phyloP scores from a whole-genome alignment of 1,140 invertebrate species.

The Brachionus manjavacas region DNA sequence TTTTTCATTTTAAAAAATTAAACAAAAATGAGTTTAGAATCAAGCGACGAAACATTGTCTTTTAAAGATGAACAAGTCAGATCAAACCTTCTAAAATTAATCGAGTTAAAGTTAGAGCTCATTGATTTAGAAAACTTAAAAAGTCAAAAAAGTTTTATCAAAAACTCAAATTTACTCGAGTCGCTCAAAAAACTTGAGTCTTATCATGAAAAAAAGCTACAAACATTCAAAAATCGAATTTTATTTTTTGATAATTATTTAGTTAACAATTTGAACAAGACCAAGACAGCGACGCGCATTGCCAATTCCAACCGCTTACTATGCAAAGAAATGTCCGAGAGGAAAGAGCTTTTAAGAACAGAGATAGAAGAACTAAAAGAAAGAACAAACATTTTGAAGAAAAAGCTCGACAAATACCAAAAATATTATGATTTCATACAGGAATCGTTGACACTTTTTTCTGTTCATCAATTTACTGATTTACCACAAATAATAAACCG shows the following conservation, averaged over 20 bases:
- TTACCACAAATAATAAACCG: background rate
- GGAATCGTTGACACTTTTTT: background rate
- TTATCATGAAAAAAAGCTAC: slow-evolving; percentile 18
- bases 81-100: background rate
- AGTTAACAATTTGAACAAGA: background rate
- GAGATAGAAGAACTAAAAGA: background rate
- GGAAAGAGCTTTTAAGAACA: background rate
- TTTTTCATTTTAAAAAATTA: background rate
- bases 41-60: background rate
- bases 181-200: slow-evolving; percentile 13
- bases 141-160: background rate
- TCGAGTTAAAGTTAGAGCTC: background rate
- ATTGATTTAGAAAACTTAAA: background rate
- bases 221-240: background rate
- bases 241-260: slow-evolving; percentile 20
- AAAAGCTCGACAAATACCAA: background rate
- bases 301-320: background rate
- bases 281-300: background rate
- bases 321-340: background rate
- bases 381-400: background rate
- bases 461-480: background rate
- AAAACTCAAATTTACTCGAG: slow-evolving; percentile 16
- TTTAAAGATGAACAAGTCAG: background rate
- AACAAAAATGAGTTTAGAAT: background rate
- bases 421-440: background rate